These are phyloP conservation scores for Bubo blakistoni DNA, from an alignment of 2,113 vertebrate species.

Conservation along the genomic window DNA sequence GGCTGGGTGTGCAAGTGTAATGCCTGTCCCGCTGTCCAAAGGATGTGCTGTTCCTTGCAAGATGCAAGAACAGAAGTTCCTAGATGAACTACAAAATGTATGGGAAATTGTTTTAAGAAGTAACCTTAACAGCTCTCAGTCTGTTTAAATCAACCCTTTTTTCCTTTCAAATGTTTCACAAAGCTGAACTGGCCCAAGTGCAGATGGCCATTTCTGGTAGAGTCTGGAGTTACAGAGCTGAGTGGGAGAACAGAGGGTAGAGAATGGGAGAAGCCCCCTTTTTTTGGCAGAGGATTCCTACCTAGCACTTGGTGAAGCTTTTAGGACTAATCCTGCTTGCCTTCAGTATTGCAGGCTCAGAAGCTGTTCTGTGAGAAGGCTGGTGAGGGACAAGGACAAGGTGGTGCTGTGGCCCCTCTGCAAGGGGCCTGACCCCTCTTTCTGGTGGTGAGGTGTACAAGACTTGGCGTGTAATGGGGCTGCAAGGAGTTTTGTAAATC, in stretches of 20 bases:
- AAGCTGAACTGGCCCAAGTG: not conserved
- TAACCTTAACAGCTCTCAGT: not conserved
- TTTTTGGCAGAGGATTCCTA: not conserved
- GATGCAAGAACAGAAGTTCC: not conserved
- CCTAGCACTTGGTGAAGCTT: not conserved
- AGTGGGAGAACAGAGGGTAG: not conserved
- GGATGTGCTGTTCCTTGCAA: not conserved
- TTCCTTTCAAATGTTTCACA: not conserved
- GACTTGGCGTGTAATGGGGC: not conserved
- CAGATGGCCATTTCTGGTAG: not conserved
- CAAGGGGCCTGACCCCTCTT: not conserved
- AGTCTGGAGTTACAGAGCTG: not conserved
- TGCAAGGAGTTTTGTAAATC: not conserved
- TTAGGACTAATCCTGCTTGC: not conserved
- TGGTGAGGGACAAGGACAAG: not conserved
- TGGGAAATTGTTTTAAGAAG: not conserved
- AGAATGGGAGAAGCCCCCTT: not conserved
- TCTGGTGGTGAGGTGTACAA: not conserved
- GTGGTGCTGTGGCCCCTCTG: not conserved
- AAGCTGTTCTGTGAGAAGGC: not conserved
- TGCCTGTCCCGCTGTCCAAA: not conserved
- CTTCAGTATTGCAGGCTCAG: not conserved
- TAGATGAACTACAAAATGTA: not conserved
- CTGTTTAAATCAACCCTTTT: not conserved
- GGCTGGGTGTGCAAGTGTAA: not conserved